A percentile compares a stretch with the other conserved stretches of the same genome.
phyloP scores from a whole-genome alignment of 2,797 vertebrate species.

The Hydrophis major region DNA sequence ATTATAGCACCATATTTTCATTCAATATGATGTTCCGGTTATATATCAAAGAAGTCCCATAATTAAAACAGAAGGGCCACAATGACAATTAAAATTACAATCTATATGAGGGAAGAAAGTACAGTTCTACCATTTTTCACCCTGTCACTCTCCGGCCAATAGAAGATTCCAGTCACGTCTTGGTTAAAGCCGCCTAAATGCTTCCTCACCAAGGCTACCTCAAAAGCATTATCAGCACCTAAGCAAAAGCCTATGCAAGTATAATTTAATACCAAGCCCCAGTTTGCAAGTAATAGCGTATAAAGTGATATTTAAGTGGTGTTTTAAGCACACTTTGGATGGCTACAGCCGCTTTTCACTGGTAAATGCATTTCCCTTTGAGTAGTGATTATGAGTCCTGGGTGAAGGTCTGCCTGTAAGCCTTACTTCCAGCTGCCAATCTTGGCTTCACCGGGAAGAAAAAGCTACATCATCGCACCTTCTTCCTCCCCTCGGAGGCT shows the following conservation, averaged over 20 bases:
- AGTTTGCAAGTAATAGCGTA: constrained; percentile 99
- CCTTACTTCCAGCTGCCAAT: constrained; percentile 99
- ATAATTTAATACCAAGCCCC: constrained; percentile 99
- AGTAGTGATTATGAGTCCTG: constrained; percentile 99
- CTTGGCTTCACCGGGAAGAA: constrained; percentile 88
- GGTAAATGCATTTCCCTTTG: constrained; percentile 94
- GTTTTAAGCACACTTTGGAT: constrained; percentile 99
- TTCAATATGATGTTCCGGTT: constrained; percentile 81
- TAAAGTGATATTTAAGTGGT: constrained; percentile 99
- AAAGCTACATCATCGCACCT: constrained; percentile 79
- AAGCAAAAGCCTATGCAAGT: constrained; percentile 96
- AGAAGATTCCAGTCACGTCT: constrained; percentile 80
- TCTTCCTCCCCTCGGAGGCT: constrained; percentile 91
- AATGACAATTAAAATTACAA: constrained; percentile 87
- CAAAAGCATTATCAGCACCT: constrained; percentile 91
- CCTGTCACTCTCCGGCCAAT: constrained; percentile 78
- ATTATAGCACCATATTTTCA: constrained; percentile 87
- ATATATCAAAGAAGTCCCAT: constrained; percentile 86
- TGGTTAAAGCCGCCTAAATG: constrained; percentile 84
- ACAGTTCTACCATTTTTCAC: constrained; percentile 84
- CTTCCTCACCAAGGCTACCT: constrained; percentile 83
- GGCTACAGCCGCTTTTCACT: constrained; percentile 97
- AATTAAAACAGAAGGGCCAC: constrained; percentile 87
- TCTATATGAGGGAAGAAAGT: constrained; percentile 82
- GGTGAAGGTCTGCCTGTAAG: constrained; percentile 97